Conservation (phyloP, 2,113 vertebrate species). For the Phocoena phocoena region DNA sequence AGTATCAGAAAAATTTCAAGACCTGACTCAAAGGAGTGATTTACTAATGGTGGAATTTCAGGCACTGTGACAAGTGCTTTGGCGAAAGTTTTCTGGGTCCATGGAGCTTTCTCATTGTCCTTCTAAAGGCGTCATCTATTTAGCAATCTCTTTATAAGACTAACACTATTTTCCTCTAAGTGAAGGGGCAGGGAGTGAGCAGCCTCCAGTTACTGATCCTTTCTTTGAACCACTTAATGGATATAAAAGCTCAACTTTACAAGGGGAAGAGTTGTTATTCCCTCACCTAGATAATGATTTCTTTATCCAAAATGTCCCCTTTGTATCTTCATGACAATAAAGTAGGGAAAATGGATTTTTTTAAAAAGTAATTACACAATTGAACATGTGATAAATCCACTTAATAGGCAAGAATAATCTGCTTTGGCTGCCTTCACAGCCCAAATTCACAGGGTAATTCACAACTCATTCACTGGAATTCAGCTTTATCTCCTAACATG, state of each 20-base stretch:
- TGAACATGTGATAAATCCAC: constrained; percentile 41
- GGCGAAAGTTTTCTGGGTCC: neutral
- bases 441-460: constrained; percentile 38
- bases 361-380: constrained; percentile 35
- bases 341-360: constrained; percentile 54
- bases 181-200: neutral
- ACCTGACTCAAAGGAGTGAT: neutral
- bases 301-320: constrained; percentile 61
- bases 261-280: constrained; percentile 36
- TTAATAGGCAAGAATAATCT: constrained; percentile 55
- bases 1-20: neutral
- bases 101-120: neutral
- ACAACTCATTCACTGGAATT: constrained; percentile 21
- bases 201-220: neutral
- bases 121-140: neutral
- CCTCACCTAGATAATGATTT: constrained; percentile 36
- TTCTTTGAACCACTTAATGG: constrained; percentile 48
- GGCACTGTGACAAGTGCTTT: neutral
- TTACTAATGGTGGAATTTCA: neutral
- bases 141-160: neutral
- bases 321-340: constrained; percentile 59
- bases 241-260: constrained; percentile 56
- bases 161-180: neutral
- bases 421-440: constrained; percentile 24
- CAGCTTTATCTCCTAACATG: constrained; percentile 6